Base-by-base conservation (phyloP, 2,113 vertebrate genomes). In the Rafetus swinhoei region DNA sequence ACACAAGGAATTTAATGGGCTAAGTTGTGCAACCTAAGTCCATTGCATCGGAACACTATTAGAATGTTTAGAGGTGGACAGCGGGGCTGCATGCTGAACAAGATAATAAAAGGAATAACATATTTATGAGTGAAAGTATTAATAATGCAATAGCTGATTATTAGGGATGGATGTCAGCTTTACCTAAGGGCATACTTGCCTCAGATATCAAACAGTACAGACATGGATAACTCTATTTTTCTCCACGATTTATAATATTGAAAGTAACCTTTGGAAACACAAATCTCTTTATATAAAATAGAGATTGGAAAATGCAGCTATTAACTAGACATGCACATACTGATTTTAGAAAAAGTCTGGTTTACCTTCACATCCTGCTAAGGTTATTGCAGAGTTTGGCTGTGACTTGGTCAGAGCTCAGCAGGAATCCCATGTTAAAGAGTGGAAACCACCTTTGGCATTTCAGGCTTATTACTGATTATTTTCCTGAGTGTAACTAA, bases 1-100 rank as follows among this genome's bases (percentile, higher is more conserved):
- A 54, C 60, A 84, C 56, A 90, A 88, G 32, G 77, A 83, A 25
- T 92, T 35, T 8, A 29, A 94, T 82, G 92, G 74, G 52, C 87
- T 90, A 85, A 96, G 92, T 89, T 93, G 94, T 97, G 88, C 32
- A 94, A 96, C 84, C 88, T 93, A 96, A 96, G 95, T 94, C 95
- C 91, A 54, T 65, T 96, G 92, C 85, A 76, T 90, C 94, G 93
- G 81, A 95, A 87, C 50, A 53, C 88, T 89, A 72, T 94, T 94
- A 93, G 81, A 55, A 88, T 76, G 82, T 27, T 59, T 56, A 65
- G 87, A 92, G 56, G 69, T 92, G 87, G 79, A 95, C 95, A 91
- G 92, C 92, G 86, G 86, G 85, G 62, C 90, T 93, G 22, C 91
- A 22, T 89, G 91, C 88, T 96, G 95, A 89, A 88, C 90, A 81